Base-by-base conservation (phyloP, 2,113 vertebrate species). In the Boulengerochromis microlepis region DNA sequence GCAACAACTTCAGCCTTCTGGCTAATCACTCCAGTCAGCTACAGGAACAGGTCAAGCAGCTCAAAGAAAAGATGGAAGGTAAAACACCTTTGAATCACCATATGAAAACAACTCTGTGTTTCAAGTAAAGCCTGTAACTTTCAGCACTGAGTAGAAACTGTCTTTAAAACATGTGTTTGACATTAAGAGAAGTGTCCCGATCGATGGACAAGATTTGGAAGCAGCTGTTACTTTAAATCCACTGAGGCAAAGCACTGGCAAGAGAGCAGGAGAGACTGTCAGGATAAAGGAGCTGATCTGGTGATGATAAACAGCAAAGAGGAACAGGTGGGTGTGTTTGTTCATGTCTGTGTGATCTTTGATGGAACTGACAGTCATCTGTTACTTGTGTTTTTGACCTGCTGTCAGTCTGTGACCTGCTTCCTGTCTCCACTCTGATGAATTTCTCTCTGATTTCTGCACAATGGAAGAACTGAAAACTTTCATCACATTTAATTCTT, bases 141-240 rank as follows among this genome's bases (percentile, higher is more conserved):
- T 56, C 22, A 56, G 54, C 22, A 56, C 54, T 13, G 54, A 56
- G 54, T 56, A 26, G 54, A 56, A 56, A 24, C 22, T 56, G 53
- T 24, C 2, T 7, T 54, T 24, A 54, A 54, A 54, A 54, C 52
- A 22, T 12, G 52, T 54, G 52, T 22, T 54, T 54, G 52, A 54
- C n/a, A 0, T 54, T 4, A 24, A 54, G 53, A 1, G 10, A 54
- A 54, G n/a, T 54, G 53, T 54, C 53, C 53, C 0, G 52, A 54
- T 54, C 52, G 52, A 54, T 54, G 52, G 52, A 54, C 5, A 1
- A 54, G 52, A 0, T 54, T 54, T 22, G n/a, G 52, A 54, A 54
- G n/a, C n/a, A 54, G 52, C 52, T 54, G 52, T 54, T 54, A 54
- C 52, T 3, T 54, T 54, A 54, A 12, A 54, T 54, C 52, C 52